A percentile compares a stretch with the other conserved stretches of the same genome.
Evolutionary conservation across 2,113 vertebrate genomes (phyloP).

Genomic region (Carassius carassius): DNA sequence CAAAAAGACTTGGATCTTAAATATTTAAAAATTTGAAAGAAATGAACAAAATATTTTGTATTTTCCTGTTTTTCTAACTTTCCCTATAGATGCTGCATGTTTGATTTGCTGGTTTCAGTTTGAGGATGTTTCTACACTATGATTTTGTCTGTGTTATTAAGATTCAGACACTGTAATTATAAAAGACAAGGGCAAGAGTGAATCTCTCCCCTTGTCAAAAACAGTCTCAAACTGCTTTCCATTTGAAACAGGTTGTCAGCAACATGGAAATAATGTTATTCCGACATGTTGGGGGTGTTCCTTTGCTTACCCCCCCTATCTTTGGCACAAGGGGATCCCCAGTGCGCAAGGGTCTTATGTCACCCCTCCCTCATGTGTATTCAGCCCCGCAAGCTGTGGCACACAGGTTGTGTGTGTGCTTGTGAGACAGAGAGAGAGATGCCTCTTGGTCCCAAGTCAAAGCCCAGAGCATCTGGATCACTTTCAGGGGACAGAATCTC

Average conservation of each 20-base stretch:
- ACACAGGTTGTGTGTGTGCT: slow-evolving; percentile 45
- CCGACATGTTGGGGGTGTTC: not conserved
- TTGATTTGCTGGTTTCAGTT: not conserved
- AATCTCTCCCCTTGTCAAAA: slow-evolving; percentile 16
- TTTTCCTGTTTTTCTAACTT: not conserved
- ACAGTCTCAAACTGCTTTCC: not conserved
- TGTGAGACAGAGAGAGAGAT: slow-evolving; percentile 3
- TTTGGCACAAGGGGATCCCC: slow-evolving; percentile 26
- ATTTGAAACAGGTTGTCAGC: slow-evolving; percentile 29
- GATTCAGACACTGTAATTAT: slow-evolving; percentile 10
- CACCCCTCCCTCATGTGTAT: not conserved
- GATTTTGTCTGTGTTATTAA: slow-evolving; percentile 1
- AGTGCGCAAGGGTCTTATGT: not conserved
- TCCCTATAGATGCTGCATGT: not conserved
- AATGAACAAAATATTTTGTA: not conserved
- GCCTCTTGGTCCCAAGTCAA: slow-evolving; percentile 42
- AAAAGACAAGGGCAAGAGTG: slow-evolving; percentile 16
- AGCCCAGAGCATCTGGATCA: slow-evolving; percentile 51
- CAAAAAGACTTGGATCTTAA: no score
- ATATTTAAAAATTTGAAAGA: not conserved
- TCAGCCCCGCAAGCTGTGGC: slow-evolving; percentile 27
- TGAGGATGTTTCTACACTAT: not conserved
- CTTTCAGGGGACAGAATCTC: slow-evolving; percentile 60
- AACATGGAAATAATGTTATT: slow-evolving; percentile 22
- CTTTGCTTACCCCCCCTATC: not conserved